Conservation (phyloP, 2,797 vertebrate species). For the Anisognathus igniventris region DNA sequence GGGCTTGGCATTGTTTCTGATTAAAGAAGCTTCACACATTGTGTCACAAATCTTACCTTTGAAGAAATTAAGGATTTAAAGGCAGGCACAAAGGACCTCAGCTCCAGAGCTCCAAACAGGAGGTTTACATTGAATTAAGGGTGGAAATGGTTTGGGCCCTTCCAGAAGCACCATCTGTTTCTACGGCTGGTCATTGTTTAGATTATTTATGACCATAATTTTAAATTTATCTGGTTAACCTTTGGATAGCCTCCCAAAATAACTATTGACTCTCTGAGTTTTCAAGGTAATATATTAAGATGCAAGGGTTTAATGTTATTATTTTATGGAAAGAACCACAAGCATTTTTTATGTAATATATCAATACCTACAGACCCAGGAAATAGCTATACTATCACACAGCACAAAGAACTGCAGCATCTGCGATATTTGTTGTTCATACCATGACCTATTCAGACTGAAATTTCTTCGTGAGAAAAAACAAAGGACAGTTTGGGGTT, state of each 20-base stretch:
- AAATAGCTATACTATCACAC: neutral
- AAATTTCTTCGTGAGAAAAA: neutral
- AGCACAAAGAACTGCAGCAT: neutral
- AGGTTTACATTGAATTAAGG: slow-evolving; percentile 66
- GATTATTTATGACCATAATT: slow-evolving; percentile 74
- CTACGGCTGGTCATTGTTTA: slow-evolving; percentile 65
- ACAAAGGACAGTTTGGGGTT: neutral
- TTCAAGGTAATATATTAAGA: slow-evolving; percentile 64
- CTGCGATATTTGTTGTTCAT: neutral
- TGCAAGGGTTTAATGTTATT: slow-evolving; percentile 38
- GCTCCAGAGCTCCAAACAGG: slow-evolving; percentile 41
- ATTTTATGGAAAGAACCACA: slow-evolving; percentile 35
- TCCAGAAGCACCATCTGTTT: slow-evolving; percentile 78
- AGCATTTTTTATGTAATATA: slow-evolving; percentile 40
- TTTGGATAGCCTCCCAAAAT: slow-evolving; percentile 74
- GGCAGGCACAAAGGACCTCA: neutral
- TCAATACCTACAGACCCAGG: slow-evolving; percentile 18
- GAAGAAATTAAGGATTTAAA: slow-evolving; percentile 40
- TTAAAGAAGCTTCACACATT: slow-evolving; percentile 22
- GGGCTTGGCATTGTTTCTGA: neutral
- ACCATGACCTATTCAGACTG: neutral
- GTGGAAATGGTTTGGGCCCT: slow-evolving; percentile 64
- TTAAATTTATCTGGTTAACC: slow-evolving; percentile 76
- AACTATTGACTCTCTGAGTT: slow-evolving; percentile 66
- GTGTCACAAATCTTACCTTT: slow-evolving; percentile 9